A percentile compares a stretch with the other conserved stretches of the same genome.
Conservation (phyloP, 2,113 vertebrate genomes). For the Ploceus nigricollis region DNA sequence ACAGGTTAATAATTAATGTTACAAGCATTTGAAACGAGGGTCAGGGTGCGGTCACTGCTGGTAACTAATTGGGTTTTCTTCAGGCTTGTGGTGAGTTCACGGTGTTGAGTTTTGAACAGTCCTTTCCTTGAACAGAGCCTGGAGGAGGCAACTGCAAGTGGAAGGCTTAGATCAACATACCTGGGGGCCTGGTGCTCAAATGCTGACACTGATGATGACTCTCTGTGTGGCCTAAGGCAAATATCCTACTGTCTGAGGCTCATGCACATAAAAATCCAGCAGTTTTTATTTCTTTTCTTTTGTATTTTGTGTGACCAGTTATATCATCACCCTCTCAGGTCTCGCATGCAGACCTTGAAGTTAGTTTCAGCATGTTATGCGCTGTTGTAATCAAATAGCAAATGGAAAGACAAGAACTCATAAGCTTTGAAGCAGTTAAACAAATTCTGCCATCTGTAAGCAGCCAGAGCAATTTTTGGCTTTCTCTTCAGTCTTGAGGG, state of each 20-base stretch:
- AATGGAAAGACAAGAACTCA: not conserved
- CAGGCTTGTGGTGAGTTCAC: not conserved
- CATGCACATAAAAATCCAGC: not conserved
- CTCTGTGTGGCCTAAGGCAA: not conserved
- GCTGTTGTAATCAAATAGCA: not conserved
- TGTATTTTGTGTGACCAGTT: not conserved
- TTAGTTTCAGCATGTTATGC: not conserved
- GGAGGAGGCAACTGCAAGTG: not conserved
- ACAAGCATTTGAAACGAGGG: constrained; percentile 22
- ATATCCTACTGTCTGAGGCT: not conserved
- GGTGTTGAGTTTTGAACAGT: not conserved
- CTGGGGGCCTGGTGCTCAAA: not conserved
- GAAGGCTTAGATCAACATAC: not conserved
- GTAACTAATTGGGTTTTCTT: not conserved
- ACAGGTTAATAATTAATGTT: constrained; percentile 55
- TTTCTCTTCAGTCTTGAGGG: not conserved
- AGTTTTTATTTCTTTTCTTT: not conserved
- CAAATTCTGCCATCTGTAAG: not conserved
- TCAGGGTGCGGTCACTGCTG: constrained; percentile 40
- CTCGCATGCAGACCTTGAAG: not conserved
- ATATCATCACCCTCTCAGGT: not conserved
- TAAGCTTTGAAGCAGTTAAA: not conserved
- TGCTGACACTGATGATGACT: not conserved
- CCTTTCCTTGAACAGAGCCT: not conserved
- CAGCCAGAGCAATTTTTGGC: not conserved